Evolutionary conservation across 2,113 vertebrate species (phyloP).

Genomic region (Apaloderma vittatum): DNA sequence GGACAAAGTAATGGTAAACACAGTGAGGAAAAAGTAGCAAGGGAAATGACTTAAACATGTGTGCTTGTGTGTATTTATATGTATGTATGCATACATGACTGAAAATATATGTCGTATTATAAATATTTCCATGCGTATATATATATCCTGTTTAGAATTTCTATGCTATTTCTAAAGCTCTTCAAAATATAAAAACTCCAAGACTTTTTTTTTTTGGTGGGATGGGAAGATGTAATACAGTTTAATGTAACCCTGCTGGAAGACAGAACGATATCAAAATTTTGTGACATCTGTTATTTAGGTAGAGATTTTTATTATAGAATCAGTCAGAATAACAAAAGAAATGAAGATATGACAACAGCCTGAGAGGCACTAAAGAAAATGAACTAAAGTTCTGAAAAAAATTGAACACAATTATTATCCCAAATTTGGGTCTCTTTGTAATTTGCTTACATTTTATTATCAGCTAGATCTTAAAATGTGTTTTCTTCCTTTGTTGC

Average conservation of each 20-base stretch:
- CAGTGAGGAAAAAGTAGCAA: not conserved
- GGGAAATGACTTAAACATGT: not conserved
- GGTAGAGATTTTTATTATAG: not conserved
- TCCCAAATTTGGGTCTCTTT: not conserved
- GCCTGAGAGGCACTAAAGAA: not conserved
- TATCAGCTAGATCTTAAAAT: not conserved
- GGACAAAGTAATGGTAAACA: not conserved
- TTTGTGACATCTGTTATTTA: not conserved
- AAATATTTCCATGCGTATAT: not conserved
- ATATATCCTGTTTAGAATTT: not conserved
- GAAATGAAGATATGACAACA: not conserved
- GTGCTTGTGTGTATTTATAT: not conserved
- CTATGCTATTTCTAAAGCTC: not conserved
- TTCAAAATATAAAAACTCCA: not conserved
- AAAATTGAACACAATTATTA: not conserved
- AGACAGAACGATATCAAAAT: not conserved
- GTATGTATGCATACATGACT: not conserved
- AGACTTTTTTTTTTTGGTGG: not conserved
- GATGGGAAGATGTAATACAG: not conserved
- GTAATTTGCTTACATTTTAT: not conserved
- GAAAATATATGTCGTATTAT: not conserved
- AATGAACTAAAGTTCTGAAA: not conserved
- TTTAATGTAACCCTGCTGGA: not conserved
- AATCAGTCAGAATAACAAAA: not conserved
- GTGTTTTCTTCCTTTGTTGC: rapidly evolving